Evolutionary conservation across 2,888 invertebrate genomes (phyloP).

Genomic region (Myathropa florea): DNA sequence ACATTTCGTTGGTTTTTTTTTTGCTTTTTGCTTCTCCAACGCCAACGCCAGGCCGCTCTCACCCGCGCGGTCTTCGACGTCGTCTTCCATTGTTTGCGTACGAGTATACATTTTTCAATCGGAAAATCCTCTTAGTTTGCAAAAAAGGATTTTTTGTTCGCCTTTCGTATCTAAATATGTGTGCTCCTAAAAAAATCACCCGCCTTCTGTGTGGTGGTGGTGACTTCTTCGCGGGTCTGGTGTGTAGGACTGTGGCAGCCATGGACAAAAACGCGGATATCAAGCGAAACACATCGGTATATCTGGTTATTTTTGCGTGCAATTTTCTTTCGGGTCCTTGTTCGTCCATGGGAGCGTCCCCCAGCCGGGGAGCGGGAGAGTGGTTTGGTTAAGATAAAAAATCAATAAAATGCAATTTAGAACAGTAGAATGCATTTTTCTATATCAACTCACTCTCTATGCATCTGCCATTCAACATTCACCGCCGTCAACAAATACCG

Average conservation of each 20-base stretch:
- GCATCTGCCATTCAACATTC: not conserved
- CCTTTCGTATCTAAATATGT: conserved; percentile 50
- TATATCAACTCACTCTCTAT: not conserved
- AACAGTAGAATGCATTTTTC: conserved; percentile 56
- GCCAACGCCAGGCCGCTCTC: not conserved
- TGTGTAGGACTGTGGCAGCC: not conserved
- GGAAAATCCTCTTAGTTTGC: conserved; percentile 64
- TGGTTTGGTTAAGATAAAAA: conserved; percentile 12
- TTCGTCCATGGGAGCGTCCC: not conserved
- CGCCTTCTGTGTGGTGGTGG: not conserved
- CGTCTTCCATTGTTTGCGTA: conserved; percentile 21
- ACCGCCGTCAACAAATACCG: conserved; percentile 22
- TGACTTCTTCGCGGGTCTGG: not conserved
- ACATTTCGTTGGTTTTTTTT: not conserved
- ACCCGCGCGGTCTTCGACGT: not conserved
- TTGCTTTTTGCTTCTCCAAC: not conserved
- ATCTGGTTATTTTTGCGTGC: conserved; percentile 43
- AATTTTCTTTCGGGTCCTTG: conserved; percentile 45
- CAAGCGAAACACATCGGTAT: conserved; percentile 16
- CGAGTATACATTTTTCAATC: conserved; percentile 41
- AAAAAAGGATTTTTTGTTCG: conserved; percentile 7
- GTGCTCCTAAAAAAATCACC: not conserved
- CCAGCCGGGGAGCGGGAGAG: not conserved
- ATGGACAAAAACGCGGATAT: conserved; percentile 2
- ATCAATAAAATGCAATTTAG: conserved; percentile 70